phyloP scores from a whole-genome alignment of 2,113 vertebrate genomes.

The Boulengeromyrus knoepffleri region DNA sequence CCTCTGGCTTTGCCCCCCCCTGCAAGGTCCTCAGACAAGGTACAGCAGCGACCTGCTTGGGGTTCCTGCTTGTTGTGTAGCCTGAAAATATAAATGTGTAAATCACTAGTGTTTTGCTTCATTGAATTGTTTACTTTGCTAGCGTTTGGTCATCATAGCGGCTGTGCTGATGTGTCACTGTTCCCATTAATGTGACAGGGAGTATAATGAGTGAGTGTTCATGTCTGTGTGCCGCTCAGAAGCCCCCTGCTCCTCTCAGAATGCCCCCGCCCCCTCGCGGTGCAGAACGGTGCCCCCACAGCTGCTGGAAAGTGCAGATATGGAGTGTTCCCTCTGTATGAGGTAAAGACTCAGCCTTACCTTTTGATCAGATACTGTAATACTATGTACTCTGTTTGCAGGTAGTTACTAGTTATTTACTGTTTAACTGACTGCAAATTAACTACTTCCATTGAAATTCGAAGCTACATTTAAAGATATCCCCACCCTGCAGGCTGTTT shows the following conservation, averaged over 20 bases:
- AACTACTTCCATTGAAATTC: not conserved
- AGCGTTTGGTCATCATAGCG: not conserved
- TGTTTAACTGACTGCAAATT: not conserved
- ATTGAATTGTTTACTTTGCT: not conserved
- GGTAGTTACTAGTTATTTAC: not conserved
- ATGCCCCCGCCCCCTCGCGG: not conserved
- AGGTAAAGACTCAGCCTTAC: slow-evolving; percentile 60
- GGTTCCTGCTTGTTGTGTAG: not conserved
- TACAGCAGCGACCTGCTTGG: not conserved
- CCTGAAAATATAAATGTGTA: not conserved
- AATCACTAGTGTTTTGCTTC: not conserved
- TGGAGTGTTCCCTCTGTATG: slow-evolving; percentile 91
- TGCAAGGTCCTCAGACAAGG: slow-evolving; percentile 72
- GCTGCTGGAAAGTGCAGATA: slow-evolving; percentile 73
- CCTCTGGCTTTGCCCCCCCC: slow-evolving; percentile 42
- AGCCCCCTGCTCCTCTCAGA: slow-evolving; percentile 39
- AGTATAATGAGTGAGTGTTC: not conserved
- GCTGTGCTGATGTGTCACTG: not conserved
- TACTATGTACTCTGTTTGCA: not conserved
- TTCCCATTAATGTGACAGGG: not conserved
- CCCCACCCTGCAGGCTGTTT: slow-evolving; percentile 65
- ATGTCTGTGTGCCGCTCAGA: slow-evolving; percentile 47
- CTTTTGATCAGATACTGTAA: not conserved
- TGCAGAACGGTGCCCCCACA: slow-evolving; percentile 52
- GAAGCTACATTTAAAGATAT: not conserved